A percentile compares a stretch with the other conserved stretches of the same genome.
Conservation (phyloP, 2,888 invertebrate genomes). For the Notodonta dromedarius region DNA sequence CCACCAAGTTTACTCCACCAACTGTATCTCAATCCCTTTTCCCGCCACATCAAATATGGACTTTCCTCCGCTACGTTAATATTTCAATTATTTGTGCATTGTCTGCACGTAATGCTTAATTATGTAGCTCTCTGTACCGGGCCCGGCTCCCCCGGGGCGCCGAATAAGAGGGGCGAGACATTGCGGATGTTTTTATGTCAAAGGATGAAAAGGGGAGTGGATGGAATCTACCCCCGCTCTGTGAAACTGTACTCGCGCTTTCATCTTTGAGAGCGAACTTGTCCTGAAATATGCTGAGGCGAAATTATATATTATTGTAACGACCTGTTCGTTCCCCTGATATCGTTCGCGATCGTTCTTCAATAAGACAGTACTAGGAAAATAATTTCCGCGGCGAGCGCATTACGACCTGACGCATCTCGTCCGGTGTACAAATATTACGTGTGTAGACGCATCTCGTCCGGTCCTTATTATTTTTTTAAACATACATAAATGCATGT, state of each 20-base stretch:
- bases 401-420: no score
- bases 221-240: background rate
- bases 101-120: constrained; percentile 28
- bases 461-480: no score
- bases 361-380: no score
- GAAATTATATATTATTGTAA: constrained; percentile 1
- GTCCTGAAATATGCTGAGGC: constrained; percentile 2
- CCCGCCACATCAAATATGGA: constrained; percentile 13
- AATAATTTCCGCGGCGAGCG: no score
- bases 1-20: background rate
- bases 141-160: constrained; percentile 1
- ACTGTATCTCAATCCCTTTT: constrained; percentile 2
- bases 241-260: constrained; percentile 5
- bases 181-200: constrained; percentile 32
- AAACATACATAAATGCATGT: no score
- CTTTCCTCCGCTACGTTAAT: constrained; percentile 21
- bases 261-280: background rate
- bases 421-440: no score
- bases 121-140: constrained; percentile 23
- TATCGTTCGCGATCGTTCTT: background rate
- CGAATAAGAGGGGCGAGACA: constrained; percentile 16
- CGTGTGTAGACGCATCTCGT: no score
- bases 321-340: background rate
- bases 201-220: constrained; percentile 15
- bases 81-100: constrained; percentile 35